Evolutionary conservation across 2,113 vertebrate species (phyloP).

Genomic region (Leucopternis melanops): DNA sequence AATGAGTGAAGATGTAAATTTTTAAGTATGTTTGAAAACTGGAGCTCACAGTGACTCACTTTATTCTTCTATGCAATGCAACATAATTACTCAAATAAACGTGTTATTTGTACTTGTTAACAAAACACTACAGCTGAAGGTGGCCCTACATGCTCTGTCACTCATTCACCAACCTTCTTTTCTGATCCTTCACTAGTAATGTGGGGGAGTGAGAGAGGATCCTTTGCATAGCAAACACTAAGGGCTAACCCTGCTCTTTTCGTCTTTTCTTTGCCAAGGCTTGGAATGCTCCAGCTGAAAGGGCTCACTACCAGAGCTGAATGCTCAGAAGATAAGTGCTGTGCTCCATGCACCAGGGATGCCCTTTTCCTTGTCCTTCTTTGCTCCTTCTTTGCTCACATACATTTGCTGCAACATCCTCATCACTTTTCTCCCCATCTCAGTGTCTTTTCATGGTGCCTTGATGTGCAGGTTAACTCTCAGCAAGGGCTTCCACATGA

Average conservation of each 20-base stretch:
- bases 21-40: not conserved
- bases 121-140: not conserved
- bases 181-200: not conserved
- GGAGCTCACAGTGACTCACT: not conserved
- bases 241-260: not conserved
- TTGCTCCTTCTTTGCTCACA: not conserved
- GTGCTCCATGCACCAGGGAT: not conserved
- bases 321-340: not conserved
- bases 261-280: not conserved
- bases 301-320: not conserved
- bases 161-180: not conserved
- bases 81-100: not conserved
- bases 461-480: not conserved
- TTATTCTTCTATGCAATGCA: not conserved
- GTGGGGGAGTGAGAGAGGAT: not conserved
- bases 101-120: not conserved
- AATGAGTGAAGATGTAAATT: not conserved
- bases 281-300: not conserved
- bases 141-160: not conserved
- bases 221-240: not conserved
- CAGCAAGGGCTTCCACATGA: not conserved
- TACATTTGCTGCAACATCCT: not conserved
- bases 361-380: not conserved
- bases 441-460: not conserved
- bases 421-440: not conserved